phyloP scores from a whole-genome alignment of 2,888 invertebrate species.

The Geophilus truncorum region DNA sequence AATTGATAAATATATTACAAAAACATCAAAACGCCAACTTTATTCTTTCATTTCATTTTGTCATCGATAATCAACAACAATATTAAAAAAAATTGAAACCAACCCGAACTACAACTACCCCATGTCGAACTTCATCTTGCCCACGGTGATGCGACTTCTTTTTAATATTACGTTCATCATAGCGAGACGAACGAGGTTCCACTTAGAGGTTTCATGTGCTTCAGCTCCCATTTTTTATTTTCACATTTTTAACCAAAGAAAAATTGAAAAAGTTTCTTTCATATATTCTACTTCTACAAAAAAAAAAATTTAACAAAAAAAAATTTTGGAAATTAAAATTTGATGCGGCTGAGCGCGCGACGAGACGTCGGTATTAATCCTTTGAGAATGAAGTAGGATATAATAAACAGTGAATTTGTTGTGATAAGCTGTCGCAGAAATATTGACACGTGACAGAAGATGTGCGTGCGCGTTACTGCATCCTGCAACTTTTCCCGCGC shows the following conservation, averaged over 20 bases:
- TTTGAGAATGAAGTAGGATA: neutral
- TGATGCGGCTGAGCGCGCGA: neutral
- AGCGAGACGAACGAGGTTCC: constrained; percentile 19
- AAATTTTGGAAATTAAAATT: neutral
- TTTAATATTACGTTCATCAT: constrained; percentile 3
- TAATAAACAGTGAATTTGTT: constrained; percentile 8
- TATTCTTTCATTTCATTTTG: no score
- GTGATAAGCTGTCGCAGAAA: neutral
- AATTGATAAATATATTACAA: no score
- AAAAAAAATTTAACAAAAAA: neutral
- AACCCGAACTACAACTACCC: neutral
- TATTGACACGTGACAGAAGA: constrained; percentile 14
- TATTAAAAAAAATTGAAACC: no score
- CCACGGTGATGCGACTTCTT: constrained; percentile 9
- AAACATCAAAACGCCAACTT: no score
- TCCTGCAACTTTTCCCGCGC: neutral
- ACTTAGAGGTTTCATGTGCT: constrained; percentile 1
- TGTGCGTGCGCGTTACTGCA: neutral
- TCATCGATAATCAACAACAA: no score
- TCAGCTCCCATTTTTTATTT: neutral
- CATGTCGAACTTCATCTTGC: neutral
- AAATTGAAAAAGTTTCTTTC: neutral
- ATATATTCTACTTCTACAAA: neutral
- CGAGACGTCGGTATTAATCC: neutral
- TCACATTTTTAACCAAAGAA: no score